Evolutionary conservation across 2,888 invertebrate genomes (phyloP).

Genomic region (Antheraea assamensis): DNA sequence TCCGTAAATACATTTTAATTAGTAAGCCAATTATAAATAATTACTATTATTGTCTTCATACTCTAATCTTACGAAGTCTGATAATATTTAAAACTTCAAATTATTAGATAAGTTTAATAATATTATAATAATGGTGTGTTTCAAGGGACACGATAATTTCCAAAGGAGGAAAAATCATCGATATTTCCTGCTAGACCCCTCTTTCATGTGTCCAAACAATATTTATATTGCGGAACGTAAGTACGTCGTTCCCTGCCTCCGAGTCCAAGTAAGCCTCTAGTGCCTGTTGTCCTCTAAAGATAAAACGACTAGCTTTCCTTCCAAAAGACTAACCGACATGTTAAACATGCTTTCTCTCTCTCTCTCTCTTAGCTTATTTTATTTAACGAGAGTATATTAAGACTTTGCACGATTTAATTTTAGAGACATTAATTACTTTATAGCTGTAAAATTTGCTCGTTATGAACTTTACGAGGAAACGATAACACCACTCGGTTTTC

Average conservation of each 20-base stretch:
- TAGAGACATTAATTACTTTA: constrained; percentile 47
- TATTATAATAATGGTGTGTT: constrained; percentile 30
- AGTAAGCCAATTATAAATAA: neutral
- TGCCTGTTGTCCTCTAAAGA: constrained; percentile 72
- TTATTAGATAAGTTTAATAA: constrained; percentile 31
- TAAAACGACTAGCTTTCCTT: constrained; percentile 67
- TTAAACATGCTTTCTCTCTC: constrained; percentile 40
- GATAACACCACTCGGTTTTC: constrained; percentile 66
- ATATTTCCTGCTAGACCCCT: constrained; percentile 56
- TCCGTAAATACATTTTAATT: neutral
- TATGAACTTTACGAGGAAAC: constrained; percentile 59
- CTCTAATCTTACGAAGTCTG: neutral
- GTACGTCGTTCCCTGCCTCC: constrained; percentile 52
- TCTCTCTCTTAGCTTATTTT: constrained; percentile 35
- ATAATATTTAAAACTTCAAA: neutral
- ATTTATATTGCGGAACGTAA: constrained; percentile 46
- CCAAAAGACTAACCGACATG: constrained; percentile 46
- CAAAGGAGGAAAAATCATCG: constrained; percentile 49
- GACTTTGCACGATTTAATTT: constrained; percentile 36
- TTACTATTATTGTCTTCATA: neutral
- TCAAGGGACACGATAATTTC: constrained; percentile 58
- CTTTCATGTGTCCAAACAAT: constrained; percentile 52
- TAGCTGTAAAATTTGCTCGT: constrained; percentile 47
- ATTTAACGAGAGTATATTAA: constrained; percentile 46
- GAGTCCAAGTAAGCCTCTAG: constrained; percentile 62